Evolutionary conservation across 1,140 invertebrate species (phyloP), one percentile per base, ranked within the genome.

Genomic region (Caenorhabditis tropicalis): DNA sequence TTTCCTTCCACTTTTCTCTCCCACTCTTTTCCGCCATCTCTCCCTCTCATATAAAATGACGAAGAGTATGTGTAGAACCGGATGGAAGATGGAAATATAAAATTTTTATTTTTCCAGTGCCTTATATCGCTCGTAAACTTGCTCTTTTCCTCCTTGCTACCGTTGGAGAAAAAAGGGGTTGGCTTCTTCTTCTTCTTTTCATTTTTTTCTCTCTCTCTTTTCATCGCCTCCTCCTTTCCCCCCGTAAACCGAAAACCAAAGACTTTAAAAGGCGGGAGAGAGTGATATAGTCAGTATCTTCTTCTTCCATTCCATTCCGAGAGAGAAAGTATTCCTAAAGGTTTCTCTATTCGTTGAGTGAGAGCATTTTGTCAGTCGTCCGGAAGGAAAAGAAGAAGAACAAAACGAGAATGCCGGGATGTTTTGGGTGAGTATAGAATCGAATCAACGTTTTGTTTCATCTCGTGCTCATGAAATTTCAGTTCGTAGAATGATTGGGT

Each of bases 71-170:
- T n/a, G 49, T 7, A 60, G 56, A 10, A 60, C 24, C 56, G 60
- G 60, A 70, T 70, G 60, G 60, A 70, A 70, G 60, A 70, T 70
- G 31, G 31, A 36, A 51, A 70, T 70, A 70, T 70, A 70, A 70
- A 70, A 70, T 29, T 70, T 36, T 70, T 70, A 36, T 70, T 36
- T 70, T 70, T 33, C 60, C 31, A 39, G 29, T 33, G 60, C 60
- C 60, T 70, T 70, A 70, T 70, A 70, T 70, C 60, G 60, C 60
- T 70, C 60, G 60, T 70, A 70, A 70, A 70, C 60, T 36, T 36
- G 56, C 56, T 58, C 56, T 39, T 65, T 70, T n/a, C 33, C 16
- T n/a, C 16, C 19, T n/a, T 33, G 29, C 60, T 70, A 70, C 60
- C 60, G 60, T 31, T 70, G 16, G 24, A 9, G 24, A 15, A 9